These are phyloP conservation scores for Neolamprologus brichardi DNA, from an alignment of 2,113 vertebrate genomes.

Conservation along the genomic window DNA sequence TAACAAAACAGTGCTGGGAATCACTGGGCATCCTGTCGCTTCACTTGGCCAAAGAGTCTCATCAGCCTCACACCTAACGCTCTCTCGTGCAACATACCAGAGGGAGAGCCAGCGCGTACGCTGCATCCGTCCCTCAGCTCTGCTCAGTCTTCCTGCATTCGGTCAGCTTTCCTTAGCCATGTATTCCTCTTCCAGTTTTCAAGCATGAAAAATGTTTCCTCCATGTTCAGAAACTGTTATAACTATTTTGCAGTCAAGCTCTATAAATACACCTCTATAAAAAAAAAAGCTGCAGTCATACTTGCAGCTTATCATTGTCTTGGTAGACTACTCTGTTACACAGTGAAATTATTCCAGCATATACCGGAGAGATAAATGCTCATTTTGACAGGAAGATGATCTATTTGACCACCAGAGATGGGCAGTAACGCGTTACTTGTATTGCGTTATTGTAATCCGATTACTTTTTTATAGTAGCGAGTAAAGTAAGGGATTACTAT, in stretches of 20 bases:
- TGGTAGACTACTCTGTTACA: not conserved
- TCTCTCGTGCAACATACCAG: not conserved
- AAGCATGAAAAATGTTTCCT: not conserved
- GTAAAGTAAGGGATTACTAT: too few species aligned
- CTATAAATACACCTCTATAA: not conserved
- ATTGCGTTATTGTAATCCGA: too few species aligned
- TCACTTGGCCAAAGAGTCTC: not conserved
- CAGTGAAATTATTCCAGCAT: not conserved
- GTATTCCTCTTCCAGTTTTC: not conserved
- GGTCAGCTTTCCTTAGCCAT: not conserved
- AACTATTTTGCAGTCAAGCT: not conserved
- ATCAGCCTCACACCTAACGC: not conserved
- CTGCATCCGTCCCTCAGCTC: not conserved
- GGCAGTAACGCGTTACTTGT: too few species aligned
- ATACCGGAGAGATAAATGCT: not conserved
- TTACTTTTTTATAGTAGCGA: too few species aligned
- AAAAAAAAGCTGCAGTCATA: not conserved
- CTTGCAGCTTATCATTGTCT: not conserved
- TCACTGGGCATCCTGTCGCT: not conserved
- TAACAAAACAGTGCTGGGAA: not conserved
- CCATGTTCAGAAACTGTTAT: not conserved
- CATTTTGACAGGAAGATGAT: accelerated
- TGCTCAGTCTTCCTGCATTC: not conserved
- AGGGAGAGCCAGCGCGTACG: not conserved
- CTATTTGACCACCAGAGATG: not conserved